Percentiles rank a stretch among this genome's conserved stretches.
These are phyloP conservation scores for Sardinella longiceps DNA, from an alignment of 2,797 vertebrate genomes.

Conservation along the genomic window DNA sequence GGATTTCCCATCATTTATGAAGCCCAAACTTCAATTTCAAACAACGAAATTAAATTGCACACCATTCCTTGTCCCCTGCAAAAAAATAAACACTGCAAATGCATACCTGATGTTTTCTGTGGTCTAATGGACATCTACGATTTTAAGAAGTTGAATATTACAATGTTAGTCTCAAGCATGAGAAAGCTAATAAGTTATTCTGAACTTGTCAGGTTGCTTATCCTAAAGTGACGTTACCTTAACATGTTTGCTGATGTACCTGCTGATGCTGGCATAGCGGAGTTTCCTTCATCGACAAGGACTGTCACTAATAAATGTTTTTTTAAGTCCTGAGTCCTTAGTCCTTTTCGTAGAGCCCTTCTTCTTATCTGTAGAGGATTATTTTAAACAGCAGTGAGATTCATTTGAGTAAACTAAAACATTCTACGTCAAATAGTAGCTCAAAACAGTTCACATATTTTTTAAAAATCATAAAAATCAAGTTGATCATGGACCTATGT, in stretches of 20 bases:
- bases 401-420: background rate
- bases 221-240: slow-evolving; percentile 77
- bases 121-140: slow-evolving; percentile 86
- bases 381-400: background rate
- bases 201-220: slow-evolving; percentile 63
- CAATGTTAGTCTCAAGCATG: slow-evolving; percentile 58
- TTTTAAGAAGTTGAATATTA: slow-evolving; percentile 65
- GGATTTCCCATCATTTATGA: too few relatives aligned
- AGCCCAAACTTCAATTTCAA: too few relatives aligned
- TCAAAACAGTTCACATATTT: too few relatives aligned
- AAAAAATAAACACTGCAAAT: slow-evolving; percentile 49
- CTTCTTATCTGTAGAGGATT: background rate
- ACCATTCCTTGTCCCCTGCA: too few relatives aligned
- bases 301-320: slow-evolving; percentile 72
- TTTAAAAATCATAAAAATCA: background rate
- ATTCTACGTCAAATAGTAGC: too few relatives aligned
- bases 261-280: slow-evolving; percentile 76
- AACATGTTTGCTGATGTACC: slow-evolving; percentile 76
- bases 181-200: slow-evolving; percentile 73
- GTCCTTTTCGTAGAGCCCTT: slow-evolving; percentile 18
- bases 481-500: background rate
- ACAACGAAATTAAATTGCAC: too few relatives aligned
- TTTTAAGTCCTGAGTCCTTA: slow-evolving; percentile 53
- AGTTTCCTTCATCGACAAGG: slow-evolving; percentile 88
- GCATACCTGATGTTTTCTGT: slow-evolving; percentile 79